Evolutionary conservation across 1,140 invertebrate species (phyloP).

Genomic region (Eueides isabella): DNA sequence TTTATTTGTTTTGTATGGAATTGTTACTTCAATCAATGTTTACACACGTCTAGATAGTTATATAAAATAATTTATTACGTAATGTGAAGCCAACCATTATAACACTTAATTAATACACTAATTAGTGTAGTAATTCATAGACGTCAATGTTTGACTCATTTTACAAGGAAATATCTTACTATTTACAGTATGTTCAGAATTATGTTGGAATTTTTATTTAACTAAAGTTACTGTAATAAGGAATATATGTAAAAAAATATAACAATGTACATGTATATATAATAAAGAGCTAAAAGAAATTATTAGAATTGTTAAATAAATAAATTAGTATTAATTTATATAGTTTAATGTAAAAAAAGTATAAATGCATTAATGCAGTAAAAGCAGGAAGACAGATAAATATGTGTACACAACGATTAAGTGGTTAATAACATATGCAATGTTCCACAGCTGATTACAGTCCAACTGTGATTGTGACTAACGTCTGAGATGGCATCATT

Average conservation of each 20-base stretch:
- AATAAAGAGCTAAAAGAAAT: neutral
- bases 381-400: neutral
- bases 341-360: neutral
- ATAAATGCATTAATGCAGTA: neutral
- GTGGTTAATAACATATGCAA: conserved; percentile 5
- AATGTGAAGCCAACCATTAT: neutral
- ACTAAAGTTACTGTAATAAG: neutral
- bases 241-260: neutral
- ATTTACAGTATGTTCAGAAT: neutral
- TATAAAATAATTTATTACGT: neutral
- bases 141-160: neutral
- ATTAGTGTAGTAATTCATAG: neutral
- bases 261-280: neutral
- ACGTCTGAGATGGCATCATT: conserved; percentile 19
- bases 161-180: neutral
- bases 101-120: neutral
- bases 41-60: neutral
- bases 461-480: conserved; percentile 3
- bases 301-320: neutral
- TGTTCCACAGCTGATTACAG: conserved; percentile 23
- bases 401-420: conserved; percentile 20
- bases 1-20: no score
- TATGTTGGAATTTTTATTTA: neutral
- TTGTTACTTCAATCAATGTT: no score
- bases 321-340: neutral